phyloP scores from a whole-genome alignment of 2,797 vertebrate species.

The Galago senegalensis region DNA sequence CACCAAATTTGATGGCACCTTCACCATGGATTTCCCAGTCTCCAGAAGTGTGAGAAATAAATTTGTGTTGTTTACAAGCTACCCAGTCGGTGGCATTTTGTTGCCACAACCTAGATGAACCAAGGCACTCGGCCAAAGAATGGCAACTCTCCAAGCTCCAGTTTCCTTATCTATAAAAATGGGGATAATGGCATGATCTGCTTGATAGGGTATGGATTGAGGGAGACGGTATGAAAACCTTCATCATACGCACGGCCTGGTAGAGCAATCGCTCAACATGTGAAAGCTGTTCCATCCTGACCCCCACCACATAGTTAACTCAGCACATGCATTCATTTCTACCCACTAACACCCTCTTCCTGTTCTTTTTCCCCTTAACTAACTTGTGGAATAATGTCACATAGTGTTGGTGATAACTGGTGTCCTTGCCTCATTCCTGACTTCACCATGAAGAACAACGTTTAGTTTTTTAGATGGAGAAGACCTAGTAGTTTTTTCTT shows the following conservation, averaged over 20 bases:
- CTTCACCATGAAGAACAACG: neutral
- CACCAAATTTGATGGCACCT: neutral
- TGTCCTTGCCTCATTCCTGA: neutral
- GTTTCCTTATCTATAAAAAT: neutral
- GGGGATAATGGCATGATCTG: neutral
- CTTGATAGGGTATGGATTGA: neutral
- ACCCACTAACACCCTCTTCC: accelerated
- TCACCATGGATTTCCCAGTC: neutral
- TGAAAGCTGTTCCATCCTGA: accelerated
- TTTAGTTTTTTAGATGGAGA: neutral
- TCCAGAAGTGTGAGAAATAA: neutral
- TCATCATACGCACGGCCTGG: neutral
- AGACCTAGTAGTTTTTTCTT: neutral
- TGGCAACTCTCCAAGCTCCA: neutral
- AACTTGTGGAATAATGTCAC: neutral
- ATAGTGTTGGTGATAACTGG: accelerated
- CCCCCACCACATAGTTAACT: accelerated
- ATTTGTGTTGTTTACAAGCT: neutral
- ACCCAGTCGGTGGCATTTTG: neutral
- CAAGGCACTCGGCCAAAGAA: neutral
- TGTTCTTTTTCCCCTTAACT: too few relatives aligned
- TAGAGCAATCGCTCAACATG: accelerated
- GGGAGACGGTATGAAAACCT: neutral
- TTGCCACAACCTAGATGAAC: neutral
- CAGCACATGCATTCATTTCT: neutral